These are phyloP conservation scores for Lophius americanus DNA, from an alignment of 2,797 vertebrate genomes.

Conservation along the genomic window DNA sequence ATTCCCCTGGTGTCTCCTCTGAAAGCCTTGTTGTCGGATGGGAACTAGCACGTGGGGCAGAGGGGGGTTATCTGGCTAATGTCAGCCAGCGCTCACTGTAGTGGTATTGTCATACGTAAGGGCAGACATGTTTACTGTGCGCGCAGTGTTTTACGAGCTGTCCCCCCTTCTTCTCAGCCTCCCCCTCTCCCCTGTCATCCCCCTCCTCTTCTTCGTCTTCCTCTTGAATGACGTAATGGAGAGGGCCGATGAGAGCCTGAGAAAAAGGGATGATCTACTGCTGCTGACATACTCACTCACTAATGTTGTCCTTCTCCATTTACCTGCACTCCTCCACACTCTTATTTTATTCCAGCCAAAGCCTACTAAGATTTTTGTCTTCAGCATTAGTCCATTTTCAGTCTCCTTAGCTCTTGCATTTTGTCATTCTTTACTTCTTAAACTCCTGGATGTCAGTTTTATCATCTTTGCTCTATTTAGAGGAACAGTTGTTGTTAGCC, in stretches of 20 bases:
- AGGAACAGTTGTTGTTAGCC: conserved; percentile 13
- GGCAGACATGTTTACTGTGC: conserved; percentile 91
- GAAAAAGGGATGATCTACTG: conserved; percentile 86
- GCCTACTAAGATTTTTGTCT: conserved; percentile 24
- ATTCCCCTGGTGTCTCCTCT: conserved; percentile 65
- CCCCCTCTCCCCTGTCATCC: conserved; percentile 60
- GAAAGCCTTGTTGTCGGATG: conserved; percentile 67
- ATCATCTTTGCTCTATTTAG: conserved; percentile 27
- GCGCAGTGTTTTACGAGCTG: conserved; percentile 88
- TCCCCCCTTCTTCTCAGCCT: conserved; percentile 58
- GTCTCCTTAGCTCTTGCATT: conserved; percentile 21
- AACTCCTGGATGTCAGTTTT: conserved; percentile 9
- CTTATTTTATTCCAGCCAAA: conserved; percentile 46
- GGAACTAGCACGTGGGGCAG: conserved; percentile 58
- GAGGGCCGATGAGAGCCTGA: conserved; percentile 82
- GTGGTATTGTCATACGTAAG: conserved; percentile 88
- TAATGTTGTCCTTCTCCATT: conserved; percentile 74
- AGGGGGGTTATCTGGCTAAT: conserved; percentile 82
- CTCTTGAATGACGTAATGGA: conserved; percentile 86
- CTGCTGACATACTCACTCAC: conserved; percentile 79
- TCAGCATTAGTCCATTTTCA: conserved; percentile 30
- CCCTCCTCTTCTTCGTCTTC: conserved; percentile 52
- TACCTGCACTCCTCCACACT: conserved; percentile 59
- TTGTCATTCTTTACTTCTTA: conserved; percentile 13
- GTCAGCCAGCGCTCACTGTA: conserved; percentile 87